Evolutionary conservation across 2,797 vertebrate genomes (phyloP), one percentile per base, ranked within the genome.

Genomic region (Serranus cabrilla): DNA sequence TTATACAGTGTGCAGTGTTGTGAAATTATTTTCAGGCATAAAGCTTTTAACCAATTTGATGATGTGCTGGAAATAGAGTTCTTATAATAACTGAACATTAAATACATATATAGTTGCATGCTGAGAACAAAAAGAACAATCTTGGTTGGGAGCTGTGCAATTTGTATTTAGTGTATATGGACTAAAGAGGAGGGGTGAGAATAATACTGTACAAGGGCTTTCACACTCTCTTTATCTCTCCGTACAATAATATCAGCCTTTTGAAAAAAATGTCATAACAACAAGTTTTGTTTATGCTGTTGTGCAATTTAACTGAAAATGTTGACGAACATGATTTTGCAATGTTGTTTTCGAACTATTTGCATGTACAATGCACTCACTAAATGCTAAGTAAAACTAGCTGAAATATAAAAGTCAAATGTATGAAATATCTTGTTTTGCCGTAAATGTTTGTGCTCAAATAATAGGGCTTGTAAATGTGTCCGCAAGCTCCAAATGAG

Each of bases 41-140:
- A 56, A 63, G 64, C 52, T 76, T 80, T 71, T 39, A 68, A 78
- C 71, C 62, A 67, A 74, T 76, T 70, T 65, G 17, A 51, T 57
- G 43, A 54, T 50, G 55, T n/a, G 49, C 52, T 71, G 21, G 39
- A 57, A 84, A 60, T 17, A 23, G 0, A 65, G 39, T 54, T 50
- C 0, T 27, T 45, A 51, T 27, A 56, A 68, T 49, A 47, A 70
- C 12, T 68, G 4, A 10, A 46, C 12, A 40, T 43, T 10, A 47
- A 56, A 65, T 78, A n/a, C 13, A 18, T 50, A 18, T 42, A 62
- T 11, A 18, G 56, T 17, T 21, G 42, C 42, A 47, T 18, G 14
- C 3, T 0, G 7, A 43, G 23, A 72, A 40, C 4, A 60, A 45
- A 54, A 60, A 71, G 5, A 5, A 6, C 37, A 43, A 54, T 65